These are phyloP conservation scores for Adrianichthys oophorus DNA, from an alignment of 2,797 vertebrate genomes.

Conservation along the genomic window DNA sequence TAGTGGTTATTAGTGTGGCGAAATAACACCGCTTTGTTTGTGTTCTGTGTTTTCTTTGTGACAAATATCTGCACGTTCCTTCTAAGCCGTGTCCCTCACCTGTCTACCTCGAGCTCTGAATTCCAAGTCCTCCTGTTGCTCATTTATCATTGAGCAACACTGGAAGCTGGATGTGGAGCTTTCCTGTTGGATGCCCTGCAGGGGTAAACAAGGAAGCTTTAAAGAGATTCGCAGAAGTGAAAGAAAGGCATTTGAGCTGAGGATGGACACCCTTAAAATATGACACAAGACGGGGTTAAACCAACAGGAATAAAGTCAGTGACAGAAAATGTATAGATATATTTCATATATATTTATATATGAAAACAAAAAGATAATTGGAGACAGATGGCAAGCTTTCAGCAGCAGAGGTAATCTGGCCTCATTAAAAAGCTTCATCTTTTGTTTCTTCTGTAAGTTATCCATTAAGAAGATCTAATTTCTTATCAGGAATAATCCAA, in stretches of 20 bases:
- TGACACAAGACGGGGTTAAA: neutral
- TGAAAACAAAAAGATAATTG: constrained; percentile 16
- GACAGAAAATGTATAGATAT: constrained; percentile 13
- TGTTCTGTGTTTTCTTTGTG: constrained; percentile 7
- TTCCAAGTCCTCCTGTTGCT: constrained; percentile 47
- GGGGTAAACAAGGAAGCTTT: neutral
- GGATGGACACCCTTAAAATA: constrained; percentile 16
- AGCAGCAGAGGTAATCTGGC: constrained; percentile 51
- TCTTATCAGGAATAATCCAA: constrained; percentile 65
- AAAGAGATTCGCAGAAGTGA: neutral
- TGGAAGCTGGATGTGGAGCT: constrained; percentile 7
- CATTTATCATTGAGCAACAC: constrained; percentile 46
- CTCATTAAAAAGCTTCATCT: constrained; percentile 32
- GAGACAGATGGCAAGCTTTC: constrained; percentile 40
- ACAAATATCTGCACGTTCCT: neutral
- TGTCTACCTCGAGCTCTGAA: constrained; percentile 38
- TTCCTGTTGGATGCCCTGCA: neutral
- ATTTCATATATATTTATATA: too few species aligned
- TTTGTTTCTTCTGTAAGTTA: constrained; percentile 53
- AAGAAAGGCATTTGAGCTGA: neutral
- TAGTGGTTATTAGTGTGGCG: neutral
- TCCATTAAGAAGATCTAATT: constrained; percentile 57
- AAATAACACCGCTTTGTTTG: neutral
- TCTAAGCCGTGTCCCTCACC: constrained; percentile 21
- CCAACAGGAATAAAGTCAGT: constrained; percentile 3